These are phyloP conservation scores for Ornithoptera alexandrae DNA, from an alignment of 2,888 invertebrate genomes.

Conservation along the genomic window DNA sequence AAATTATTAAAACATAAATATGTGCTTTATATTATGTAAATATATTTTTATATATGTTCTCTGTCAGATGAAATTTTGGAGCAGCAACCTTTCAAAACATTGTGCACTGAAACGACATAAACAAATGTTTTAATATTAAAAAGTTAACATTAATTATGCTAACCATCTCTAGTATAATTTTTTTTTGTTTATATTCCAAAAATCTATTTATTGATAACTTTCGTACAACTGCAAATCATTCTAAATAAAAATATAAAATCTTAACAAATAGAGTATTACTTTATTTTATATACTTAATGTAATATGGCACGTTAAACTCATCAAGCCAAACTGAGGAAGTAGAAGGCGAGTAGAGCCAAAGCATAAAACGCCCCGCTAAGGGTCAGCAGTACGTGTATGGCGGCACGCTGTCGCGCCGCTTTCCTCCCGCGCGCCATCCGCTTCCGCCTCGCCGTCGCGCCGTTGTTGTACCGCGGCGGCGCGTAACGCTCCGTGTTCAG, in stretches of 20 bases:
- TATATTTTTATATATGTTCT: no score
- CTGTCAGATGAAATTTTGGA: no score
- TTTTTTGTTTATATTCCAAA: background rate
- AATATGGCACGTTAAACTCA: constrained; percentile 19
- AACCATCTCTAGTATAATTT: background rate
- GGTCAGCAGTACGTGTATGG: constrained; percentile 79
- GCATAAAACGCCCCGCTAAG: constrained; percentile 70
- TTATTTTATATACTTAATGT: background rate
- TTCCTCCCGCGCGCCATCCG: constrained; percentile 25
- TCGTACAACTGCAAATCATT: no score
- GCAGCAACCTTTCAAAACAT: no score
- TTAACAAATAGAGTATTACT: background rate
- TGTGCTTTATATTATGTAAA: no score
- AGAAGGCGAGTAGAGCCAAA: constrained; percentile 64
- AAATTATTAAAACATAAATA: no score
- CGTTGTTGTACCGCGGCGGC: constrained; percentile 46
- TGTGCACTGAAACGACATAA: background rate
- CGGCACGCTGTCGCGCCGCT: constrained; percentile 41
- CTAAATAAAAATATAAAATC: background rate
- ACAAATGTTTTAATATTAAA: background rate
- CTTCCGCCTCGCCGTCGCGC: constrained; percentile 63
- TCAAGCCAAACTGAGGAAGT: constrained; percentile 65
- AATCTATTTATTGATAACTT: no score
- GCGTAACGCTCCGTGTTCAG: constrained; percentile 46
- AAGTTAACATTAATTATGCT: background rate